Evolutionary conservation across 2,797 vertebrate genomes (phyloP).

Genomic region (Paramormyrops hopkinsi): DNA sequence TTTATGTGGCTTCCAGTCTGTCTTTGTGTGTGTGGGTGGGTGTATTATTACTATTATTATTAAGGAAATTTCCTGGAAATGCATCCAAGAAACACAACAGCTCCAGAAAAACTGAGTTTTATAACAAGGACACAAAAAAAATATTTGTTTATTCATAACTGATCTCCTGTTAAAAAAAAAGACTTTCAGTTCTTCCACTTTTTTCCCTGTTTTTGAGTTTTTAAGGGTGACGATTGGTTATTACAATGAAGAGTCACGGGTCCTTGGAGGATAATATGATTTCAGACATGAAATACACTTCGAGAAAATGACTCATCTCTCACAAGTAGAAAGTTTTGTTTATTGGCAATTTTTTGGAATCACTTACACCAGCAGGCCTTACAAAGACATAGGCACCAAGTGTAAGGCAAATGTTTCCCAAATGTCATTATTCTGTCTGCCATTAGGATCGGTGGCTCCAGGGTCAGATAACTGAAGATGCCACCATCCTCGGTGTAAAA

Average conservation of each 20-base stretch:
- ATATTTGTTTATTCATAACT: not conserved
- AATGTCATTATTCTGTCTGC: not conserved
- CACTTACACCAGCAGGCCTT: not conserved
- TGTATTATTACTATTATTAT: not conserved
- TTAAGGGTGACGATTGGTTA: not conserved
- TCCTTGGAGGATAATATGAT: not conserved
- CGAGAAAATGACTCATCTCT: not conserved
- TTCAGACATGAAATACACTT: not conserved
- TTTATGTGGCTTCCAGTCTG: not conserved
- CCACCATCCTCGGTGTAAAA: constrained; percentile 1
- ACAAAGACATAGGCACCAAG: not conserved
- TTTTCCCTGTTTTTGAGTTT: not conserved
- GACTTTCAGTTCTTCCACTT: not conserved
- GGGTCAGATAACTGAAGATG: not conserved
- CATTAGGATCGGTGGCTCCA: constrained; percentile 4
- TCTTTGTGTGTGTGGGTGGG: not conserved
- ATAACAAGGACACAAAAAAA: not conserved
- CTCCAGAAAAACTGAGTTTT: not conserved
- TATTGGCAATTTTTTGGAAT: not conserved
- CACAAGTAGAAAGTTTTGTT: not conserved
- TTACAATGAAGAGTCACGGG: not conserved
- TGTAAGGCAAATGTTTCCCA: not conserved
- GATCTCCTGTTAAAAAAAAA: not conserved
- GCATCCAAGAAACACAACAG: not conserved
- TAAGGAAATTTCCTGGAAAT: not conserved